phyloP scores from a whole-genome alignment of 2,888 invertebrate species.

The Allacma fusca region DNA sequence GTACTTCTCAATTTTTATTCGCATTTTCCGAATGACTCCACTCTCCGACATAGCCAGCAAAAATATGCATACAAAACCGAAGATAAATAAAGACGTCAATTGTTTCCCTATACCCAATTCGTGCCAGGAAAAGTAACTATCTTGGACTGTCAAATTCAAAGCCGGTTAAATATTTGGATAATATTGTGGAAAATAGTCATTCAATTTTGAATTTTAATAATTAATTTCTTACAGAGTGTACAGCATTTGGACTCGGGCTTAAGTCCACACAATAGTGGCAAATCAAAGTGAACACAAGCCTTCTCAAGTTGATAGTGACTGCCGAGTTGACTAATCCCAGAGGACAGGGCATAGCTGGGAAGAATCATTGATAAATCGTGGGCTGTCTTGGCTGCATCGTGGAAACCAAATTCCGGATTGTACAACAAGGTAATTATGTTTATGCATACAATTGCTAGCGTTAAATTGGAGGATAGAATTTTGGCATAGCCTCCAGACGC shows the following conservation, averaged over 20 bases:
- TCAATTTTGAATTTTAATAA: background rate
- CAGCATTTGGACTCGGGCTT: slow-evolving; percentile 62
- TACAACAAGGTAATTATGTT: slow-evolving; percentile 63
- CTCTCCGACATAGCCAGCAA: background rate
- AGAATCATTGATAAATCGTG: slow-evolving; percentile 75
- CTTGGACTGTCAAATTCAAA: slow-evolving; percentile 26
- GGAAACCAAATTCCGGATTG: slow-evolving; percentile 70
- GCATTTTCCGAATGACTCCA: background rate
- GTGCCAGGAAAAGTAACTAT: slow-evolving; percentile 53
- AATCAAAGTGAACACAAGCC: slow-evolving; percentile 62
- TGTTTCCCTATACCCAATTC: slow-evolving; percentile 55
- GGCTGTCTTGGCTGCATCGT: slow-evolving; percentile 70
- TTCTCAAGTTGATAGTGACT: slow-evolving; percentile 64
- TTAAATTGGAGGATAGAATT: slow-evolving; percentile 53
- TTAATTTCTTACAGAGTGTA: slow-evolving; percentile 47
- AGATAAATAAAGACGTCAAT: slow-evolving; percentile 57
- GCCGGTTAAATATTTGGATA: background rate
- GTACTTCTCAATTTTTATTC: no score
- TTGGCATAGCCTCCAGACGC: slow-evolving; percentile 80
- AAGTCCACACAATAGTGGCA: slow-evolving; percentile 45
- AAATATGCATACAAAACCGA: slow-evolving; percentile 63
- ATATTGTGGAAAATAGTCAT: background rate
- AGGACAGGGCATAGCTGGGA: slow-evolving; percentile 74
- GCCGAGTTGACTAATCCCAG: slow-evolving; percentile 65
- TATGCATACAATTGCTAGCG: no score